Conservation (phyloP, 2,888 invertebrate species). For the Sussaba pulchella region DNA sequence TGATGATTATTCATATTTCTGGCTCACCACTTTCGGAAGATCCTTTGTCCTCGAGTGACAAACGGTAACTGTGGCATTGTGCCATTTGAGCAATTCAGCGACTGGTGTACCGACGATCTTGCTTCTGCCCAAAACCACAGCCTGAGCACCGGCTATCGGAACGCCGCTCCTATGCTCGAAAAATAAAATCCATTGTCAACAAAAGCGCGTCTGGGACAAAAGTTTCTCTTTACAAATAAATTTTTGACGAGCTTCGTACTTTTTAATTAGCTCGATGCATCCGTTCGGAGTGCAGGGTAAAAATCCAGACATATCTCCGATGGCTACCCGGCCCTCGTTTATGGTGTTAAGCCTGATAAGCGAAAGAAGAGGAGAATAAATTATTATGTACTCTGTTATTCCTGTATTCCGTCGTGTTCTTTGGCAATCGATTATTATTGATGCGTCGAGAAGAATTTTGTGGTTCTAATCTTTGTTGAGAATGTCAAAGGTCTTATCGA, state of each 20-base stretch:
- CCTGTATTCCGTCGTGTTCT: background rate
- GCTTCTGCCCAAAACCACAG: constrained; percentile 98
- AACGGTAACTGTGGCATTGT: constrained; percentile 97
- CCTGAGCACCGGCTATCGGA: constrained; percentile 92
- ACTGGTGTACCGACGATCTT: constrained; percentile 99
- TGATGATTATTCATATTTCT: too few species aligned
- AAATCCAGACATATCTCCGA: constrained; percentile 95
- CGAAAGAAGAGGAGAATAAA: constrained; percentile 54
- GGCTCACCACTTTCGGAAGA: constrained; percentile 89
- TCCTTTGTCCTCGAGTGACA: constrained; percentile 98
- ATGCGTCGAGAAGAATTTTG: constrained; percentile 20
- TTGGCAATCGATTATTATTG: constrained; percentile 28
- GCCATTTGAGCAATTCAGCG: constrained; percentile 97
- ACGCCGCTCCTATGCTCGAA: constrained; percentile 87
- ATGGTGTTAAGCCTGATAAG: constrained; percentile 91
- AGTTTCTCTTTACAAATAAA: constrained; percentile 11
- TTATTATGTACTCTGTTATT: background rate
- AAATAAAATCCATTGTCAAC: constrained; percentile 11
- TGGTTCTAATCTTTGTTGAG: constrained; percentile 29
- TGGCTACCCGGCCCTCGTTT: constrained; percentile 96
- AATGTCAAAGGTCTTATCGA: constrained; percentile 62
- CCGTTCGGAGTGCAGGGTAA: constrained; percentile 99
- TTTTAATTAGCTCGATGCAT: constrained; percentile 95
- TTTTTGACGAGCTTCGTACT: constrained; percentile 78
- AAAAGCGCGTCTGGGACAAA: background rate